These are phyloP conservation scores for Drosophila nasuta DNA, from an alignment of 1,140 invertebrate genomes.

Conservation along the genomic window DNA sequence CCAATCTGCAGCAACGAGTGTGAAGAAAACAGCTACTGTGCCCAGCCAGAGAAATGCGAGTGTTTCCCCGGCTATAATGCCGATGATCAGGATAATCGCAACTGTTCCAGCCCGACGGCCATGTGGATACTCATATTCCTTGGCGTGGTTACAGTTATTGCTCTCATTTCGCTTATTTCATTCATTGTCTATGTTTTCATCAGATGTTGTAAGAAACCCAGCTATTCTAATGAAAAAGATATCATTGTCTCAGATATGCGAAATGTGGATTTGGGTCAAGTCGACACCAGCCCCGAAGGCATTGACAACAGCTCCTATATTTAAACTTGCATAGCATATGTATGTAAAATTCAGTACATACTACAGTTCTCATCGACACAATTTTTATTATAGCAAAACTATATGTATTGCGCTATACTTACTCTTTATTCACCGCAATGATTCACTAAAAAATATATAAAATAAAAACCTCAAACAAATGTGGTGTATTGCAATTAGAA, in stretches of 20 bases:
- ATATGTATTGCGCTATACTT: background rate
- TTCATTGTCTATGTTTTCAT: background rate
- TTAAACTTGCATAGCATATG: background rate
- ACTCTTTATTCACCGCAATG: background rate
- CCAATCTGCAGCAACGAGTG: slow-evolving; percentile 18
- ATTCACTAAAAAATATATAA: background rate
- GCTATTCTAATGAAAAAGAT: background rate
- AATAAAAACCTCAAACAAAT: background rate
- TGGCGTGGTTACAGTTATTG: background rate
- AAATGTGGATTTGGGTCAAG: background rate
- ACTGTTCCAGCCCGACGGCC: background rate
- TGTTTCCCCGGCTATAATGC: slow-evolving; percentile 81
- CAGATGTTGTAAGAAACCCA: background rate
- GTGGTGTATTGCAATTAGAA: background rate
- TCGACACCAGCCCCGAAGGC: background rate
- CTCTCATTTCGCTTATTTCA: background rate
- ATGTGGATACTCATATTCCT: background rate
- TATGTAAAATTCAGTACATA: background rate
- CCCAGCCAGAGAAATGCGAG: slow-evolving; percentile 46
- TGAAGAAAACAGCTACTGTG: slow-evolving; percentile 57
- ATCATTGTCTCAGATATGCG: background rate
- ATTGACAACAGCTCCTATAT: slow-evolving; percentile 14
- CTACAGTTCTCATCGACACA: background rate
- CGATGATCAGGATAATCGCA: background rate
- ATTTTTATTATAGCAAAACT: background rate